These are phyloP conservation scores for Ailurus styani DNA, from an alignment of 2,113 vertebrate species.

Conservation along the genomic window DNA sequence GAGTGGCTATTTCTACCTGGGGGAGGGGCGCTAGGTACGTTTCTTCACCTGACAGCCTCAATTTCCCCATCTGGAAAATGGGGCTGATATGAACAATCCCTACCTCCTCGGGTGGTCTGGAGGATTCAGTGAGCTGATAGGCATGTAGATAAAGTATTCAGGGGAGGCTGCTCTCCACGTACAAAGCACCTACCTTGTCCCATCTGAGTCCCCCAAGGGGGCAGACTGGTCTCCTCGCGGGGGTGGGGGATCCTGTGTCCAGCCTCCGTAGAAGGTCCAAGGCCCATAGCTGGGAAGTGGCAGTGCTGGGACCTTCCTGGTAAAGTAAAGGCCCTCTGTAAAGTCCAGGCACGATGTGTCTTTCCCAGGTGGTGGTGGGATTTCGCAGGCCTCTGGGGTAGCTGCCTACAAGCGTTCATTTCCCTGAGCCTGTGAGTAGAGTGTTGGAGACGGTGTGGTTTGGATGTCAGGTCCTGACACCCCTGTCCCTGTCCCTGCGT, in stretches of 20 bases:
- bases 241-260: not conserved
- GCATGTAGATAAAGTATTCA: rapidly evolving
- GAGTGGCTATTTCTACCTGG: not conserved
- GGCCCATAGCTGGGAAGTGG: not conserved
- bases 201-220: rapidly evolving
- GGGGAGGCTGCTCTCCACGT: rapidly evolving
- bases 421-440: not conserved
- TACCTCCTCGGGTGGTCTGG: not conserved
- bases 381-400: rapidly evolving
- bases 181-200: not conserved
- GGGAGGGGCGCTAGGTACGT: too few species aligned
- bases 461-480: rapidly evolving
- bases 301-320: rapidly evolving
- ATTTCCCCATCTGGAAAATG: not conserved
- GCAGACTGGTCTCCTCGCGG: rapidly evolving
- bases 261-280: rapidly evolving
- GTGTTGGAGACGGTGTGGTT: not conserved
- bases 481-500: not conserved
- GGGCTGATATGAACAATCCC: too few species aligned
- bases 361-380: not conserved
- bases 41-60: not conserved
- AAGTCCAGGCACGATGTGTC: rapidly evolving
- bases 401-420: rapidly evolving
- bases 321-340: rapidly evolving
- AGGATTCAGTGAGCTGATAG: not conserved